Evolutionary conservation across 1,140 invertebrate genomes (phyloP).

Genomic region (Pseudomyrmex sp.): DNA sequence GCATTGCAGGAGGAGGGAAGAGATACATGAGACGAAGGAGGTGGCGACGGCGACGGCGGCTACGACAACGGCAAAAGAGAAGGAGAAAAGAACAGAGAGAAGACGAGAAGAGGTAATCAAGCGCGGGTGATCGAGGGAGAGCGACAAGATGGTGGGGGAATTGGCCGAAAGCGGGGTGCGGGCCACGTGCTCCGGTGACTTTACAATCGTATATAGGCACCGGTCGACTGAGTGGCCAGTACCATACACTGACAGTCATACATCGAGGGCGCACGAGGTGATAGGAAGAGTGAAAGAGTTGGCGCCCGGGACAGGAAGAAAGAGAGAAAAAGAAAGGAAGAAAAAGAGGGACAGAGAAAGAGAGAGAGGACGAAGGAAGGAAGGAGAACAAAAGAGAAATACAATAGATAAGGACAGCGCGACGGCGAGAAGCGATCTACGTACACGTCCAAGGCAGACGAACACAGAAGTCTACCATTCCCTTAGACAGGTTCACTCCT

Average conservation of each 20-base stretch:
- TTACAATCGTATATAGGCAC: slow-evolving; percentile 79
- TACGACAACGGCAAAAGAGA: slow-evolving; percentile 63
- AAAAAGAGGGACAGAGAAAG: slow-evolving; percentile 13
- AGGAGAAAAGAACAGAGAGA: slow-evolving; percentile 38
- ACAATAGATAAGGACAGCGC: slow-evolving; percentile 57
- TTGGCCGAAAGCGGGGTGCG: slow-evolving; percentile 75
- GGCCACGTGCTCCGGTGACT: slow-evolving; percentile 76
- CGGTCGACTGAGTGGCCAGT: slow-evolving; percentile 67
- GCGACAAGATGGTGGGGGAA: slow-evolving; percentile 69
- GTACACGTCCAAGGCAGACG: slow-evolving; percentile 68
- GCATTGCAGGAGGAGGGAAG: slow-evolving; percentile 37
- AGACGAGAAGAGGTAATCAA: slow-evolving; percentile 59
- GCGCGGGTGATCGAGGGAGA: slow-evolving; percentile 63
- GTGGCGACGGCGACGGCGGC: slow-evolving; percentile 39
- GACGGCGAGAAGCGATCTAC: slow-evolving; percentile 72
- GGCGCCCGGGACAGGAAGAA: not conserved
- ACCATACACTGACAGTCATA: slow-evolving; percentile 73
- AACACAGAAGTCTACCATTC: slow-evolving; percentile 77
- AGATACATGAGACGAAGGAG: slow-evolving; percentile 39
- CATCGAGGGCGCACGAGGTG: slow-evolving; percentile 63
- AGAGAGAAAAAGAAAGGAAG: not conserved
- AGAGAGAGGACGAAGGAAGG: slow-evolving; percentile 29
- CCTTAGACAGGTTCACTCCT: slow-evolving; percentile 80
- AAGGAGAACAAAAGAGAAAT: slow-evolving; percentile 59
- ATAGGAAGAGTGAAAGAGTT: slow-evolving; percentile 64